These are phyloP conservation scores for Andrena praecox DNA, from an alignment of 2,888 invertebrate genomes.

Conservation along the genomic window DNA sequence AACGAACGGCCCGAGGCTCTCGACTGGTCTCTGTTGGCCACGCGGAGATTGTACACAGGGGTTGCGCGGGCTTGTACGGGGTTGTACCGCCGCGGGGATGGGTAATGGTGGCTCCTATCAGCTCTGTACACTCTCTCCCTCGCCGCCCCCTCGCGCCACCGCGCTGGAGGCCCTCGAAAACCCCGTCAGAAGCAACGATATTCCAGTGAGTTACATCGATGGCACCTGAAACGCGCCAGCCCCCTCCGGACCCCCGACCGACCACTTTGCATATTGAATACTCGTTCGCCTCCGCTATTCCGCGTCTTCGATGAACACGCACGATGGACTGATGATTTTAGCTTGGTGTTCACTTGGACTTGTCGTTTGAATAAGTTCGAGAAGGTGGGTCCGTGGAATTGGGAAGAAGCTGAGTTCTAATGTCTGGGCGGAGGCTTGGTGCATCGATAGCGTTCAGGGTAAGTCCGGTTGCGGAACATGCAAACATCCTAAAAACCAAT, in stretches of 20 bases:
- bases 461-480: no score
- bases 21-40: conserved; percentile 57
- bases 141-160: conserved; percentile 7
- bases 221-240: conserved; percentile 60
- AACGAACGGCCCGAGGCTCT: conserved; percentile 55
- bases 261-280: conserved; percentile 72
- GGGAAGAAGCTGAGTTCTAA: no score
- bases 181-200: conserved; percentile 67
- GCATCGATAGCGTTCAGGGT: no score
- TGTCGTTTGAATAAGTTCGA: neutral
- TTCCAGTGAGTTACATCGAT: conserved; percentile 70
- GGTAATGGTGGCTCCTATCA: conserved; percentile 75
- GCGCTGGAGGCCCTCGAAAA: conserved; percentile 34
- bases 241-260: conserved; percentile 38
- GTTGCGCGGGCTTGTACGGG: conserved; percentile 57
- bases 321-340: neutral
- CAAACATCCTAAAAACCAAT: no score
- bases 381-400: neutral
- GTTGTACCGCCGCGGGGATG: conserved; percentile 65
- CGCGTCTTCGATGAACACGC: conserved; percentile 38
- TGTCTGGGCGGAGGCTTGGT: no score
- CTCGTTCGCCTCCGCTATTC: conserved; percentile 49
- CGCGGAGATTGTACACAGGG: conserved; percentile 74
- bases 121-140: conserved; percentile 74
- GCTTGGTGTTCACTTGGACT: neutral